Evolutionary conservation across 2,888 invertebrate species (phyloP).

Genomic region (Pristionchus entomophagus): DNA sequence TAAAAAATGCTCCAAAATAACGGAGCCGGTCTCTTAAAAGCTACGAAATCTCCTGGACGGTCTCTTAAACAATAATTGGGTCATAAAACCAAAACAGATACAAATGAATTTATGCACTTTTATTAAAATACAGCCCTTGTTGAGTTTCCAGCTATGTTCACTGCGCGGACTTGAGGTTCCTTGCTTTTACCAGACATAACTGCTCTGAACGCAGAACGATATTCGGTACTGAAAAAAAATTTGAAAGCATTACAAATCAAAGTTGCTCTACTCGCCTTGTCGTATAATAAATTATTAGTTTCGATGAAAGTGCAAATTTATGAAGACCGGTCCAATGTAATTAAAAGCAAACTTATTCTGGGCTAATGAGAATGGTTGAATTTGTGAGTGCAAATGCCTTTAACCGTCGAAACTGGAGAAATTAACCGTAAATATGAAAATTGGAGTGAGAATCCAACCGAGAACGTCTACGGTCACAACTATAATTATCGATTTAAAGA

Average conservation of each 20-base stretch:
- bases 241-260: too few species aligned
- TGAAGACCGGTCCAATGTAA: not conserved
- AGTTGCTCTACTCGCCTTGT: not conserved
- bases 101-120: too few species aligned
- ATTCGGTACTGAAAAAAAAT: not conserved
- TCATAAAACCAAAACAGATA: too few species aligned
- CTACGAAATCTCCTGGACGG: too few species aligned
- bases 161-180: too few species aligned
- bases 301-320: not conserved
- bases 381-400: not conserved
- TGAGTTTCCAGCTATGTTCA: too few species aligned
- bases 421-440: not conserved
- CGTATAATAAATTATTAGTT: not conserved
- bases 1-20: too few species aligned
- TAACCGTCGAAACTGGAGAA: not conserved
- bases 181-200: too few species aligned
- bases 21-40: too few species aligned
- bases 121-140: too few species aligned
- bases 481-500: not conserved
- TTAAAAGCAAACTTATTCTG: not conserved
- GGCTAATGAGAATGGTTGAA: not conserved
- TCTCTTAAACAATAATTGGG: too few species aligned
- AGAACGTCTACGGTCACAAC: not conserved
- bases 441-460: not conserved
- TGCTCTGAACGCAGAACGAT: not conserved